These are phyloP conservation scores for Streptopelia turtur DNA, from an alignment of 2,797 vertebrate genomes.

Conservation along the genomic window DNA sequence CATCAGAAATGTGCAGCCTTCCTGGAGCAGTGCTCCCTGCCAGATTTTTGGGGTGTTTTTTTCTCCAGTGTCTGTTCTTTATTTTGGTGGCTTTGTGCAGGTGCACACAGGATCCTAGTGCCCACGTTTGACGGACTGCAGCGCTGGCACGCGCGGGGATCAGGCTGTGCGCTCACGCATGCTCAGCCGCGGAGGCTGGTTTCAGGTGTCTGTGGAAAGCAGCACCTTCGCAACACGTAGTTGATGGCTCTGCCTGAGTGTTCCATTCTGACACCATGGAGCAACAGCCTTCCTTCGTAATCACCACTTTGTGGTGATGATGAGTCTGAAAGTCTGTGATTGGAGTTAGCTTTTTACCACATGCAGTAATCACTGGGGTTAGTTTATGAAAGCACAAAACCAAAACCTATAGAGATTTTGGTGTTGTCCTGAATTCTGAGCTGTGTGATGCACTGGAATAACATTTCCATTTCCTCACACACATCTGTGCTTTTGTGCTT, in stretches of 20 bases:
- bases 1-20: neutral
- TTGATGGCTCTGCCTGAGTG: slow-evolving; percentile 17
- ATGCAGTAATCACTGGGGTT: slow-evolving; percentile 28
- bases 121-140: neutral
- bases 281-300: slow-evolving; percentile 10
- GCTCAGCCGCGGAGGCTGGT: neutral
- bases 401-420: slow-evolving; percentile 42
- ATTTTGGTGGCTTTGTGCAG: neutral
- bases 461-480: slow-evolving; percentile 33
- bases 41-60: neutral
- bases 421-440: slow-evolving; percentile 30
- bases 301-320: neutral
- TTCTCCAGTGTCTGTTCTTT: neutral
- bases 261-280: neutral
- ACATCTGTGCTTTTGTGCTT: slow-evolving; percentile 45
- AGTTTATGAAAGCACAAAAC: slow-evolving; percentile 38
- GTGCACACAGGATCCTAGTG: neutral
- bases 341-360: slow-evolving; percentile 35
- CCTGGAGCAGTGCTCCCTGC: neutral
- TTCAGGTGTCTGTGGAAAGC: neutral
- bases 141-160: neutral
- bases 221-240: neutral
- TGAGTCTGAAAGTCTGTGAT: slow-evolving; percentile 29
- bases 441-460: neutral
- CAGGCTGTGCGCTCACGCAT: neutral